Evolutionary conservation across 1,140 invertebrate species (phyloP), one percentile per base, ranked within the genome.

Genomic region (Tigriopus japonicus): DNA sequence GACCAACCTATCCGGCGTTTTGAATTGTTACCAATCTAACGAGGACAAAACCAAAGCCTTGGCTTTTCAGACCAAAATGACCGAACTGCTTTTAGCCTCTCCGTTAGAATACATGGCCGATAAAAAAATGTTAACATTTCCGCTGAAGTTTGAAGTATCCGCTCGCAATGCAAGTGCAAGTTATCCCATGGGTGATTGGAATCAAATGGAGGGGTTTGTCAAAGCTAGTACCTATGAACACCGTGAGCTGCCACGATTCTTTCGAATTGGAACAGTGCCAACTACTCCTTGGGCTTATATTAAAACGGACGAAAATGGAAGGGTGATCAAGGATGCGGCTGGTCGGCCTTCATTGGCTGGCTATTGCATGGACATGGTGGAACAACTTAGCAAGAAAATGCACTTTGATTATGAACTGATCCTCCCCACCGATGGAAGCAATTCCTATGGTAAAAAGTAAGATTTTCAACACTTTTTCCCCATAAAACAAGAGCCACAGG

Each of bases 331-430:
- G 45, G 45, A 49, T 10, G 21, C n/a, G 3, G 45, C n/a, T 5
- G 45, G 45, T 21, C n/a, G 21, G 21, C 45, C 45, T 17, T 17
- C n/a, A 0, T 87, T 81, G 76, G 80, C 83, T 66, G 93, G 93
- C 7, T 98, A 94, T 69, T 96, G 91, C 70, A 81, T 95, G 10
- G 91, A 96, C 68, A 79, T 97, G 2, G 79, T 92, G 6, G 64
- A 78, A 10, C 81, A 80, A 64, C 69, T 94, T 0, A 71, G 86
- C 0, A 72, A 81, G 64, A 75, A 78, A n/a, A 82, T 93, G 76
- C 77, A 86, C 43, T 95, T 96, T 65, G 85, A 87, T 64, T 96
- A 87, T 66, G 83, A 86, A 63, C 79, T 97, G 5, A 78, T 91
- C 0, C 73, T 82, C 9, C 73, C 75, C 6, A 63, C 83, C 77